Base-by-base conservation (phyloP, 2,113 vertebrate species). In the Ptychochromis oligacanthus region DNA sequence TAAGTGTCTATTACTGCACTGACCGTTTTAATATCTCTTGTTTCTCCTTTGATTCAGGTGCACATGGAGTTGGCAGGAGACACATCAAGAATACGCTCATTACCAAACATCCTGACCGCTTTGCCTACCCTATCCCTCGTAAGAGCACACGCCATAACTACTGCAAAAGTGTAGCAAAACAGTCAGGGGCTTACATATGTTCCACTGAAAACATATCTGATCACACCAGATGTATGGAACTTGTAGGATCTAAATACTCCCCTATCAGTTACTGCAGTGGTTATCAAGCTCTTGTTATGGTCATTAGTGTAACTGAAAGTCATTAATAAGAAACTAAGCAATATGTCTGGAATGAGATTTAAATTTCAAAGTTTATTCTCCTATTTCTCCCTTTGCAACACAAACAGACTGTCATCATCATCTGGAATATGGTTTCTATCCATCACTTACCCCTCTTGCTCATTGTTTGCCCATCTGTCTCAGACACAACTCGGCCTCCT, bases 71-170 rank as follows among this genome's bases (percentile, higher is more conserved):
- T 49, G 98, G 98, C 58, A 96, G 98, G 91, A 96, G 98, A 95
- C 98, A 99, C 95, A 99, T 99, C 96, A 99, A 99, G 94, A 99
- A 99, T 92, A 99, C 98, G 7, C 96, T 99, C 86, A 99, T 99
- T 88, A 98, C 98, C 86, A 99, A 99, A 95, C 98, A 99, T 84
- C 97, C 98, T 0, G 97, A 99, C 94, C 97, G 97, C 95, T 99
- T 99, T 81, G 98, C 98, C 26, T 99, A 99, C 91, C 98, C 98
- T 87, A 99, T 99, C 95, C 98, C 98, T 94, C 98, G 98, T 99
- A 96, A 99, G 98, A 4, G 76, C 46, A 49, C 28, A 31, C 28
- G 3, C 28, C 28, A 31, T 15, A 15, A 14, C 4, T 2, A 49
- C 43, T 10, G 14, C 9, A 10, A 18, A 49, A 49, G 6, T 49